These are phyloP conservation scores for Myathropa florea DNA, from an alignment of 2,888 invertebrate genomes.

Conservation along the genomic window DNA sequence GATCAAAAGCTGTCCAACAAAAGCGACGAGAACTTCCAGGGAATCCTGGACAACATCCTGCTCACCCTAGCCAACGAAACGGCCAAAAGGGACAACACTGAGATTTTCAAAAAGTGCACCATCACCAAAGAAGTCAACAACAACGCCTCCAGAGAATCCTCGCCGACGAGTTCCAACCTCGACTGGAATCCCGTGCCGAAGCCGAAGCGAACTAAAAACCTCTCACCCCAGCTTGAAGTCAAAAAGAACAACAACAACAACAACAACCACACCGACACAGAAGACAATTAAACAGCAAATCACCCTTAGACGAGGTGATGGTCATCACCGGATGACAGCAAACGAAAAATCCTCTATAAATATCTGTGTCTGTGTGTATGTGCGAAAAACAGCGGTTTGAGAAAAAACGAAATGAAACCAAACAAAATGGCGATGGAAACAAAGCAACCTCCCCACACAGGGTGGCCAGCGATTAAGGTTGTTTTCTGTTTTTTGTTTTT, in stretches of 20 bases:
- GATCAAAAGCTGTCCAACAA: conserved; percentile 59
- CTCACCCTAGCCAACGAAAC: conserved; percentile 48
- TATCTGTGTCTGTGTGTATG: not conserved
- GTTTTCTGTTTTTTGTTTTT: not conserved
- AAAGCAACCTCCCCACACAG: not conserved
- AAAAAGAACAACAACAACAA: conserved; percentile 54
- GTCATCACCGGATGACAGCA: not conserved
- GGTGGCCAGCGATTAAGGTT: not conserved
- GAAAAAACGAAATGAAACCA: conserved; percentile 25
- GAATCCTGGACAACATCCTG: conserved; percentile 54
- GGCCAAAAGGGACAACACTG: conserved; percentile 59
- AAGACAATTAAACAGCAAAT: conserved; percentile 4
- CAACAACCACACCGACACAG: not conserved
- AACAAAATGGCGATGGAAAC: not conserved
- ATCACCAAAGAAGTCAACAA: conserved; percentile 75
- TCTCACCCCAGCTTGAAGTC: conserved; percentile 69
- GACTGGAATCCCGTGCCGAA: conserved; percentile 81
- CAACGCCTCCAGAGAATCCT: conserved; percentile 75
- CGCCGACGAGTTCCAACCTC: conserved; percentile 79
- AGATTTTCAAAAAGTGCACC: conserved; percentile 77
- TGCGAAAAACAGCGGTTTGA: not conserved
- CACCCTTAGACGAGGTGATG: not conserved
- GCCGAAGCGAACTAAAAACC: conserved; percentile 78
- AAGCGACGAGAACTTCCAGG: conserved; percentile 57
- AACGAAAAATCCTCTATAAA: not conserved